Evolutionary conservation across 2,888 invertebrate species (phyloP).

Genomic region (Punctoribates punctum): DNA sequence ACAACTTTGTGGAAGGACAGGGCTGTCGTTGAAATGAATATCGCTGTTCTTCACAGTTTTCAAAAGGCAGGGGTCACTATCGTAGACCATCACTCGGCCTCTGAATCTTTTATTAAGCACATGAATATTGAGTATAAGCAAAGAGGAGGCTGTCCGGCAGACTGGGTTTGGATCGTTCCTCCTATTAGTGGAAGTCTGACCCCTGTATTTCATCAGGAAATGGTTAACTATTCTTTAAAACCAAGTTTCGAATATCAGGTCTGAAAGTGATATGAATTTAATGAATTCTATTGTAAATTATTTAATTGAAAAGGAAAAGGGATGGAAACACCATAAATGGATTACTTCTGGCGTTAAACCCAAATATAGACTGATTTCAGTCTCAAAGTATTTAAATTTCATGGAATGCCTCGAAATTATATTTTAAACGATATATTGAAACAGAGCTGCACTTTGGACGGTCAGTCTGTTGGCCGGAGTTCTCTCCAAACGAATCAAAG

Average conservation of each 20-base stretch:
- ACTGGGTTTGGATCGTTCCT: constrained; percentile 54
- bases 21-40: constrained; percentile 54
- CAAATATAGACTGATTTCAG: constrained; percentile 43
- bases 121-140: constrained; percentile 52
- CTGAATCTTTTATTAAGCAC: constrained; percentile 55
- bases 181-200: constrained; percentile 53
- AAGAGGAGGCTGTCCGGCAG: constrained; percentile 55
- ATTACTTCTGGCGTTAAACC: constrained; percentile 38
- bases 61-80: constrained; percentile 53
- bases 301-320: constrained; percentile 49
- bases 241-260: constrained; percentile 87
- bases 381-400: constrained; percentile 42
- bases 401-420: neutral
- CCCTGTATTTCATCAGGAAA: constrained; percentile 59
- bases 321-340: constrained; percentile 52
- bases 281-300: neutral
- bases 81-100: constrained; percentile 55
- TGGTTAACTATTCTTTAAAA: constrained; percentile 67
- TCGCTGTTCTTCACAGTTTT: constrained; percentile 54
- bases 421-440: neutral
- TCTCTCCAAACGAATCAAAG: constrained; percentile 83
- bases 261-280: neutral
- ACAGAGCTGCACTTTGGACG: constrained; percentile 86
- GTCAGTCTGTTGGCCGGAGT: constrained; percentile 90
- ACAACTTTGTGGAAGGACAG: constrained; percentile 54